These are phyloP conservation scores for Sebastes vulpes DNA, from an alignment of 2,797 vertebrate species.

Conservation along the genomic window DNA sequence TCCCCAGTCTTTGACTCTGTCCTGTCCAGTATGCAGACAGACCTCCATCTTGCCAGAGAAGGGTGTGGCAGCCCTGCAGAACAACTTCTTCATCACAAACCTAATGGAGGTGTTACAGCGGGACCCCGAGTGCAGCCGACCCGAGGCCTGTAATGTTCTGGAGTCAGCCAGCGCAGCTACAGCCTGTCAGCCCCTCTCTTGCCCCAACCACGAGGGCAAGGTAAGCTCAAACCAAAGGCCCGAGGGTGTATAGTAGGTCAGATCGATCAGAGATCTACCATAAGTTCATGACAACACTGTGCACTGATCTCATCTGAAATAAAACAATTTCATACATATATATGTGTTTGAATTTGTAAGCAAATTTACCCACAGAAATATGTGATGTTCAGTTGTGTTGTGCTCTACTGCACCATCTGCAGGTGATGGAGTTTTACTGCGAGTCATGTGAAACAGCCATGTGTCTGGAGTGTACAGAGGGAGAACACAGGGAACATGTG, in stretches of 20 bases:
- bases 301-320: background rate
- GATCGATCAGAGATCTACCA: background rate
- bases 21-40: slow-evolving; percentile 96
- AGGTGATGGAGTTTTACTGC: slow-evolving; percentile 98
- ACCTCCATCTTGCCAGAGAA: slow-evolving; percentile 96
- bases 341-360: background rate
- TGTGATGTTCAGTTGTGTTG: background rate
- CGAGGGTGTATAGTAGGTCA: no score
- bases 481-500: slow-evolving; percentile 93
- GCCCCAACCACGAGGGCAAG: slow-evolving; percentile 97
- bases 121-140: slow-evolving; percentile 88
- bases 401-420: slow-evolving; percentile 72
- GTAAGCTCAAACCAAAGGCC: slow-evolving; percentile 65
- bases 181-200: slow-evolving; percentile 91
- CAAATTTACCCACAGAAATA: background rate
- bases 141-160: slow-evolving; percentile 84
- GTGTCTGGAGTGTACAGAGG: slow-evolving; percentile 94
- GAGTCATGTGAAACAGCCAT: slow-evolving; percentile 96
- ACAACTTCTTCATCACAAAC: slow-evolving; percentile 98
- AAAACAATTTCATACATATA: no score
- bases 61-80: slow-evolving; percentile 94
- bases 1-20: slow-evolving; percentile 94
- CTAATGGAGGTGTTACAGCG: slow-evolving; percentile 96
- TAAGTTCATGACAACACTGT: background rate
- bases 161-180: slow-evolving; percentile 89